Evolutionary conservation across 2,113 vertebrate species (phyloP), one percentile per base, ranked within the genome.

Genomic region (Stigmatopora nigra): DNA sequence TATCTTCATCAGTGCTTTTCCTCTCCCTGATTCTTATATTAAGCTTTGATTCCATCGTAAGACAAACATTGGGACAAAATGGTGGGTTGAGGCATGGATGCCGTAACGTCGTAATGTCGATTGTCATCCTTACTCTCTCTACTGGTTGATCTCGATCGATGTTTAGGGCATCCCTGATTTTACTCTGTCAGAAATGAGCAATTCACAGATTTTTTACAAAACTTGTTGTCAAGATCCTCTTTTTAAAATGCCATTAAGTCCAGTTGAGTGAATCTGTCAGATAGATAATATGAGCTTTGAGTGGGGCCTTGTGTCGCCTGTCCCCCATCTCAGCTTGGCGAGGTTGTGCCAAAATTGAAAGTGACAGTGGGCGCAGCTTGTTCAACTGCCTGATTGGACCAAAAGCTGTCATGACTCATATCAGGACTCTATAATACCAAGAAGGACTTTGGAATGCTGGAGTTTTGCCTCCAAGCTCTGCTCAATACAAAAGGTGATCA

Each of bases 261-360:
- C 92, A 94, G 93, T 94, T 94, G 94, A 95, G 92, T 94, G 95
- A 95, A 97, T 91, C 94, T 97, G 96, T 98, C 95, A 95, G 92
- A 92, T 87, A 92, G 93, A 97, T 98, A 94, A 96, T 92, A 91
- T 90, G 88, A 93, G 94, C 93, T 91, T 97, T 98, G 94, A 95
- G 92, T 93, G 85, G 91, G 83, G 82, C 91, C 89, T 93, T 96
- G 93, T 94, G 91, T 92, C 94, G 95, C 93, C 94, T 95, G 92
- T 92, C 90, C 86, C 93, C 92, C 90, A 90, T 89, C 91, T 93
- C 93, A 92, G 91, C 92, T 92, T 91, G 91, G 91, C 80, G 86
- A 91, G 94, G 93, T 97, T 94, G 94, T 93, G 91, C 91, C 92
- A 93, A 95, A 95, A 97, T 97, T 94, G 93, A 93, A 97, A 92